Evolutionary conservation across 2,113 vertebrate genomes (phyloP).

Genomic region (Gnathonemus echidnorhynchus): DNA sequence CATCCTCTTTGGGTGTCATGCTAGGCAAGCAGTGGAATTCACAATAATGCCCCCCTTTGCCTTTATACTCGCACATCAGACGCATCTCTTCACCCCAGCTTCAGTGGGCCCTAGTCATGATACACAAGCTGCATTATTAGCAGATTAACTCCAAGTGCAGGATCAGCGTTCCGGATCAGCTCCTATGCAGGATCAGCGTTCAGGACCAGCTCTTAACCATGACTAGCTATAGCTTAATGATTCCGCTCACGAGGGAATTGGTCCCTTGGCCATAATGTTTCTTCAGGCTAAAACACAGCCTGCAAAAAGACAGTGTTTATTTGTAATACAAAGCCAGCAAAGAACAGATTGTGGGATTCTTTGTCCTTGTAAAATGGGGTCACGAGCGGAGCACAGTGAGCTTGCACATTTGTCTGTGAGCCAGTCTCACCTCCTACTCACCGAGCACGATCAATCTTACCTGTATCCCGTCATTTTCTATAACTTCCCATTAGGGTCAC

Average conservation of each 20-base stretch:
- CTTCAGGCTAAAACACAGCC: background rate
- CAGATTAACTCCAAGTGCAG: background rate
- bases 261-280: background rate
- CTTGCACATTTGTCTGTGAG: background rate
- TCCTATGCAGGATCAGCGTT: background rate
- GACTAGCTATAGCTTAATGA: background rate
- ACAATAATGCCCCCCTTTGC: background rate
- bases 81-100: background rate
- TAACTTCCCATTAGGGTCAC: background rate
- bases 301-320: background rate
- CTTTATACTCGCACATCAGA: background rate
- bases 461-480: background rate
- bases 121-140: background rate
- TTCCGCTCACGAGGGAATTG: background rate
- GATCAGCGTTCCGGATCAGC: background rate
- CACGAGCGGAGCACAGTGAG: background rate
- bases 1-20: conserved; percentile 1
- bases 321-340: background rate
- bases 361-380: background rate
- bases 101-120: background rate
- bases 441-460: background rate
- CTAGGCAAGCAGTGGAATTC: background rate
- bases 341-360: background rate
- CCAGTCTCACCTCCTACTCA: background rate
- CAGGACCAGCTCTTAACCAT: background rate